These are phyloP conservation scores for Ectropis crepuscularia DNA, from an alignment of 2,888 invertebrate genomes.

Conservation along the genomic window DNA sequence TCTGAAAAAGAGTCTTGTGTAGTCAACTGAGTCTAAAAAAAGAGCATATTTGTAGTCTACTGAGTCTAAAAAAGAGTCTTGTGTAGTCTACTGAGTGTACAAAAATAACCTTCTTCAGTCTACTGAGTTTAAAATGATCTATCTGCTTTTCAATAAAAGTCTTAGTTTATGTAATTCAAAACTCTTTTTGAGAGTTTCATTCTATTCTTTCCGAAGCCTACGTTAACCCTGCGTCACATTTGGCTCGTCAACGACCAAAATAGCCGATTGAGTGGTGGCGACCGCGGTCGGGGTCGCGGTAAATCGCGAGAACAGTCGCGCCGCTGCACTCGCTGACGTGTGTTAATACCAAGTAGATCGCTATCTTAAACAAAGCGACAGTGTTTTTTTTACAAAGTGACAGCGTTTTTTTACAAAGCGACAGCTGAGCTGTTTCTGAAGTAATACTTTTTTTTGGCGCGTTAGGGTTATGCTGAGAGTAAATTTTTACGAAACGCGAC, in stretches of 20 bases:
- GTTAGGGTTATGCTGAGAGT: not conserved
- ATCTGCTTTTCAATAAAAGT: too few species aligned
- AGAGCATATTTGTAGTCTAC: too few species aligned
- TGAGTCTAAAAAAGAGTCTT: too few species aligned
- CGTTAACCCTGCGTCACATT: conserved; percentile 3
- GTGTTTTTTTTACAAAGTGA: not conserved
- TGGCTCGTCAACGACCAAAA: conserved; percentile 20
- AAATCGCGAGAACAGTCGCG: conserved; percentile 25
- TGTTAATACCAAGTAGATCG: conserved; percentile 11
- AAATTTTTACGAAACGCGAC: not conserved
- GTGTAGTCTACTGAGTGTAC: too few species aligned
- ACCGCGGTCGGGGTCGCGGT: conserved; percentile 22
- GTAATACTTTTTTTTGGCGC: too few species aligned
- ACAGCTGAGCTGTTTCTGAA: not conserved
- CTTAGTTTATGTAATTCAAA: too few species aligned
- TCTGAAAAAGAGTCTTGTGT: too few species aligned
- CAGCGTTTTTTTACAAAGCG: not conserved
- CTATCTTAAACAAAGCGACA: not conserved
- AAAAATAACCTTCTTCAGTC: too few species aligned
- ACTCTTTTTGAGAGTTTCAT: not conserved
- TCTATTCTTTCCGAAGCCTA: conserved; percentile 6
- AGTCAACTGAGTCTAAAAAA: too few species aligned
- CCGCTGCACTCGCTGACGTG: conserved; percentile 15
- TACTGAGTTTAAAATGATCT: too few species aligned
- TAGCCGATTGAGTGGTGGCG: conserved; percentile 29